Evolutionary conservation across 2,113 vertebrate species (phyloP), one percentile per base, ranked within the genome.

Genomic region (Anarhynchus alexandrinus): DNA sequence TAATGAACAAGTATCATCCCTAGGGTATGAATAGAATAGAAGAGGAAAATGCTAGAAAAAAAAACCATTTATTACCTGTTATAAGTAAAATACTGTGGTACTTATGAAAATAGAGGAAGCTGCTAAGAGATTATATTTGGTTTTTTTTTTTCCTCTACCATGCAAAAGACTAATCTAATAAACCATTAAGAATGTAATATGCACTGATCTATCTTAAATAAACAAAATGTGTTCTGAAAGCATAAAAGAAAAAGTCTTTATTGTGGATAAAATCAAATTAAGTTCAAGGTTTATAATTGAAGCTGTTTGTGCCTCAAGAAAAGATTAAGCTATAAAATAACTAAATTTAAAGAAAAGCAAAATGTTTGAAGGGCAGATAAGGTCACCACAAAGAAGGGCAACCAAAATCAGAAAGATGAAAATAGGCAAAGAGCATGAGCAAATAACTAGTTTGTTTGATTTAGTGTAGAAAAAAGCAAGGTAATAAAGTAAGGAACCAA

Each of bases 241-340:
- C 45, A 62, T 57, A 71, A 69, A 90, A 90, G 16, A 40, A 78
- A 29, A 78, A 29, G 29, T 82, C 45, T 94, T 70, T 69, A 67
- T 76, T 93, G 25, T 42, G 88, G 90, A 93, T 93, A 88, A 97
- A 93, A 92, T 69, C 49, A 93, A 93, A 96, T 86, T 69, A 88
- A 79, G 23, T 82, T 94, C n/a, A 71, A 92, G 29, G 51, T 62
- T 76, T 72, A 61, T 86, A 92, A 83, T 22, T 88, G 82, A 96
- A 94, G n/a, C 10, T 81, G 72, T 92, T 92, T 85, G 51, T 94
- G 80, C 67, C 72, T 88, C 64, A 62, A 88, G 67, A 92, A 96
- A 96, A 77, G 34, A 92, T 81, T 88, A 93, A 94, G 15, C 11
- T 88, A 87, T 84, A 90, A 88, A 94, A 90, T 45, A 82, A 69